phyloP scores from a whole-genome alignment of 2,888 invertebrate species.

The Dioctria rufipes region DNA sequence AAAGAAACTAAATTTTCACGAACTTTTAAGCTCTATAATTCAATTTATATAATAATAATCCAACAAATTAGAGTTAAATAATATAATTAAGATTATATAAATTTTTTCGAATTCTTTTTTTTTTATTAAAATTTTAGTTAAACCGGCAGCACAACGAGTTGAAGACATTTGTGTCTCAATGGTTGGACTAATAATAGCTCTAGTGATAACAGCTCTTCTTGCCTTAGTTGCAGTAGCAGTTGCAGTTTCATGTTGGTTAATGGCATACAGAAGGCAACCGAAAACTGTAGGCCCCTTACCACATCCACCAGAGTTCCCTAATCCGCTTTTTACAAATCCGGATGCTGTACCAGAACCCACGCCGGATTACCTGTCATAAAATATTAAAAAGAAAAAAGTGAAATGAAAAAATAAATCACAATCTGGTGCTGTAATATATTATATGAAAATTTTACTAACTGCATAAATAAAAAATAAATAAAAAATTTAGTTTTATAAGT shows the following conservation, averaged over 20 bases:
- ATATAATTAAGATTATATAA: too few relatives aligned
- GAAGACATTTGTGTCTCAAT: slow-evolving; percentile 95
- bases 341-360: slow-evolving; percentile 87
- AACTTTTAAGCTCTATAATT: too few relatives aligned
- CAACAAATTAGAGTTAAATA: too few relatives aligned
- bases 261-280: slow-evolving; percentile 91
- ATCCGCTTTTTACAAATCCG: slow-evolving; percentile 89
- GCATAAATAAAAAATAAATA: not conserved
- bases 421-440: slow-evolving; percentile 53
- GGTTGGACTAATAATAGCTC: slow-evolving; percentile 92
- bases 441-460: slow-evolving; percentile 40
- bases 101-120: not conserved
- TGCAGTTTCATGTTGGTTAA: slow-evolving; percentile 95
- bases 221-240: slow-evolving; percentile 95
- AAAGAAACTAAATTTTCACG: too few relatives aligned
- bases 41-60: too few relatives aligned
- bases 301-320: slow-evolving; percentile 96
- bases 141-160: slow-evolving; percentile 73
- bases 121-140: slow-evolving; percentile 64
- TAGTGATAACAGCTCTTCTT: slow-evolving; percentile 91
- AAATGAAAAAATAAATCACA: slow-evolving; percentile 57
- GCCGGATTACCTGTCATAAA: slow-evolving; percentile 82
- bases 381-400: not conserved
- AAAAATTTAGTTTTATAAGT: slow-evolving; percentile 6
- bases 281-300: slow-evolving; percentile 91